Conservation (phyloP, 2,888 invertebrate genomes). For the Callyntrura sp. region DNA sequence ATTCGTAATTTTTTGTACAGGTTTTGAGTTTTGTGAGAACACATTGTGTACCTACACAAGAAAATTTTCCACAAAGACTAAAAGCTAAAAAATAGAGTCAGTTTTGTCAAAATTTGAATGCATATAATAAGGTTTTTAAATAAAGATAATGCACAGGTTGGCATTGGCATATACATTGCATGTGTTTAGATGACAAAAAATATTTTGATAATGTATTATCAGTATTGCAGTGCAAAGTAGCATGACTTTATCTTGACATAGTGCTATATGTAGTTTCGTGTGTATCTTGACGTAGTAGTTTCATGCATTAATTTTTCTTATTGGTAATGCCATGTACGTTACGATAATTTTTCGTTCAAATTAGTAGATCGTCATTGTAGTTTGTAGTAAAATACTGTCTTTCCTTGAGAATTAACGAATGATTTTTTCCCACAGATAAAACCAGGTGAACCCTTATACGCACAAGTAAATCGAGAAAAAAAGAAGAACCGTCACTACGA, state of each 20-base stretch:
- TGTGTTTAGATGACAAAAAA: background rate
- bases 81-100: too few relatives aligned
- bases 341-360: background rate
- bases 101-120: too few relatives aligned
- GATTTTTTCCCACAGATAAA: constrained; percentile 85
- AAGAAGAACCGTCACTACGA: constrained; percentile 87
- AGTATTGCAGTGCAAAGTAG: background rate
- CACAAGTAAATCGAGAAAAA: constrained; percentile 89
- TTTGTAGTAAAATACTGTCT: background rate
- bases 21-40: too few relatives aligned
- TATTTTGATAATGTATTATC: background rate
- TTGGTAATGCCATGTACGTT: background rate
- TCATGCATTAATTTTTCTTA: background rate
- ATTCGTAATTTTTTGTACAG: too few relatives aligned
- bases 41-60: too few relatives aligned
- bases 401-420: background rate
- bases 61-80: too few relatives aligned
- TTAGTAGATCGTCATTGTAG: background rate
- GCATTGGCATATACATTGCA: too few relatives aligned
- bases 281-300: background rate
- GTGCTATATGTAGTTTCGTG: background rate
- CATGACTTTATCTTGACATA: constrained; percentile 16
- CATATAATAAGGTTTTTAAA: too few relatives aligned
- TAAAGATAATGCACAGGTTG: too few relatives aligned
- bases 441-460: constrained; percentile 89